A percentile compares a stretch with the other conserved stretches of the same genome.
These are phyloP conservation scores for Nanger granti DNA, from an alignment of 2,113 vertebrate genomes.

Conservation along the genomic window DNA sequence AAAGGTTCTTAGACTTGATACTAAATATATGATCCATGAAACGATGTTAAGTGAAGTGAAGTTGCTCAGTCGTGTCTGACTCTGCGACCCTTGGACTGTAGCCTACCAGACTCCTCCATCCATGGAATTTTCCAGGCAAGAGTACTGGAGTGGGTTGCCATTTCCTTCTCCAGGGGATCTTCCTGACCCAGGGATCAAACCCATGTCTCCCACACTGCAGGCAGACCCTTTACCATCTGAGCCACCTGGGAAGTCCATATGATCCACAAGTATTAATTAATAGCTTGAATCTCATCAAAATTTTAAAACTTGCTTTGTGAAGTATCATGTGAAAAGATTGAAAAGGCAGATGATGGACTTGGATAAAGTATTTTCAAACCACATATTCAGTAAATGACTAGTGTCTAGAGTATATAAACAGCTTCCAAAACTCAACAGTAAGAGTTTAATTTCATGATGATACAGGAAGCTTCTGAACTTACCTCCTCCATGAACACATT, in stretches of 20 bases:
- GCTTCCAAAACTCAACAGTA: neutral
- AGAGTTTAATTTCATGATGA: neutral
- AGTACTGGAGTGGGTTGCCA: neutral
- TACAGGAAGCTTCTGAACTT: neutral
- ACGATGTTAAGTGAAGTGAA: neutral
- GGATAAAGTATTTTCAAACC: neutral
- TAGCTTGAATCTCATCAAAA: neutral
- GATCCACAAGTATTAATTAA: neutral
- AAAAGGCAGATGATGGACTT: neutral
- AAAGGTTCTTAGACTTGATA: neutral
- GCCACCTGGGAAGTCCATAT: neutral
- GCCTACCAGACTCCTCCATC: neutral
- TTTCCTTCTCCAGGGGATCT: neutral
- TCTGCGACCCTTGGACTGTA: neutral
- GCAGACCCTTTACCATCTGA: neutral
- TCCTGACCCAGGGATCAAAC: accelerated
- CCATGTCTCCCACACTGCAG: accelerated
- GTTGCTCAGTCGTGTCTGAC: neutral
- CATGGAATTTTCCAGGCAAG: neutral
- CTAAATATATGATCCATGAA: neutral
- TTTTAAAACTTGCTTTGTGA: neutral
- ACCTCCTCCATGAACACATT: neutral
- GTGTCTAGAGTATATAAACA: neutral
- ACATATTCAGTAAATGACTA: neutral
- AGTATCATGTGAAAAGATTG: neutral